Base-by-base conservation (phyloP, 2,113 vertebrate species). In the Pterophyllum scalare region DNA sequence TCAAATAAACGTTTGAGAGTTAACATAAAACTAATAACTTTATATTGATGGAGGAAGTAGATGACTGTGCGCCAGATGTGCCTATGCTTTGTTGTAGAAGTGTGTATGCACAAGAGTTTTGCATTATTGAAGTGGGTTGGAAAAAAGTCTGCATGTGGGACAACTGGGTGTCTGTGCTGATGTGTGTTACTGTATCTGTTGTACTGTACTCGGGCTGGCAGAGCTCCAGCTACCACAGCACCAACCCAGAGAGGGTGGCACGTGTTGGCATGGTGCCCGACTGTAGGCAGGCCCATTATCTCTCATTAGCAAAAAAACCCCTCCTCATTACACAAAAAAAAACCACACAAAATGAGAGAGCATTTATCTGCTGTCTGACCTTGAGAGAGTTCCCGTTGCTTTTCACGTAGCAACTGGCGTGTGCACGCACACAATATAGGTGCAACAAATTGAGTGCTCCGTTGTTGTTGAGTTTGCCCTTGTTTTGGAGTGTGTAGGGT, bases 281-380 rank as follows among this genome's bases (percentile, higher is more conserved):
- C 90, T 94, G 93, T 94, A 95, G 92, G 92, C 94, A 94, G 93
- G 87, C 92, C 92, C 93, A 93, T 96, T 95, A 95, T 94, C 94
- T 95, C 92, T 95, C 94, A 95, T 95, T 95, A 94, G 94, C 84
- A 92, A 91, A 89, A 88, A 91, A 90, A 90, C 11, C 7, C 33
- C 33, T 35, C 33, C 89, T 93, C 94, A 94, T 96, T 95, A 95
- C 93, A 91, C 88, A 91, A 87, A 87, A 89, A 86, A 93, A 91
- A n/a, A n/a, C n/a, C 83, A 87, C 87, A 91, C 82, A 86, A 85
- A 90, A 91, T 75, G 86, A 94, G 91, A 95, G 88, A 80, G 90
- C 84, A 89, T 93, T 93, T 93, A 91, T 93, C 91, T 93, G 92
- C 85, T 85, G 62, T 87, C 91, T 93, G 93, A 95, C 94, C 94